Evolutionary conservation across 2,113 vertebrate species (phyloP), one percentile per base, ranked within the genome.

Genomic region (Ploceus nigricollis): DNA sequence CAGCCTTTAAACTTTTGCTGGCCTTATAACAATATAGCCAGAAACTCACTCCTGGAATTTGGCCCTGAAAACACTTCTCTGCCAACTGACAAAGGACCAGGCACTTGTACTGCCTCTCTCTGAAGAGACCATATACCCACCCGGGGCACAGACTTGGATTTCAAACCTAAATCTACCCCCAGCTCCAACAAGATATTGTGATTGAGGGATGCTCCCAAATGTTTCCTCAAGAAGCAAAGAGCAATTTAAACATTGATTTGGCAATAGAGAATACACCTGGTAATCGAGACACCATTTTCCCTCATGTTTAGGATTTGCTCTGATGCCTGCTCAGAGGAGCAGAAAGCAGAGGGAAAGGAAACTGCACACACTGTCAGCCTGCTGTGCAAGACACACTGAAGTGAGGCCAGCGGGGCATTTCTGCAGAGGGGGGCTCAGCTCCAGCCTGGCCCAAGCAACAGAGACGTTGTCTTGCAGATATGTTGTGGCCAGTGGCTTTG

Each of bases 131-230:
- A 7, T 7, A 63, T 27, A 58, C 7, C 16, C 10, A 35, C 1
- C 16, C 63, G 57, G 15, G 24, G 20, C 22, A n/a, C 1, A 37
- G 7, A 51, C 25, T 50, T 20, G 23, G 10, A 53, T 48, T 80
- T 28, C 50, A 70, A 77, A 81, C 33, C 7, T 39, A 77, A 56
- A 60, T 65, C 6, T 10, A 13, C 23, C 23, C 24, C 5, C 6
- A 31, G 24, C 13, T 66, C 19, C 2, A 2, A 40, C 0, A 1
- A 7, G 25, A 37, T 37, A 42, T 0, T 40, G 25, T 17, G 28
- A 40, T 5, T 31, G 44, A 79, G 18, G 50, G 7, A 28, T 18
- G 13, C 33, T 79, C 61, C 69, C 48, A 79, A 56, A 57, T 2
- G 11, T 27, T 50, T 57, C 37, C 45, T 53, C 25, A 25, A 45